Evolutionary conservation across 2,797 vertebrate species (phyloP).

Genomic region (Neopelma chrysocephalum): DNA sequence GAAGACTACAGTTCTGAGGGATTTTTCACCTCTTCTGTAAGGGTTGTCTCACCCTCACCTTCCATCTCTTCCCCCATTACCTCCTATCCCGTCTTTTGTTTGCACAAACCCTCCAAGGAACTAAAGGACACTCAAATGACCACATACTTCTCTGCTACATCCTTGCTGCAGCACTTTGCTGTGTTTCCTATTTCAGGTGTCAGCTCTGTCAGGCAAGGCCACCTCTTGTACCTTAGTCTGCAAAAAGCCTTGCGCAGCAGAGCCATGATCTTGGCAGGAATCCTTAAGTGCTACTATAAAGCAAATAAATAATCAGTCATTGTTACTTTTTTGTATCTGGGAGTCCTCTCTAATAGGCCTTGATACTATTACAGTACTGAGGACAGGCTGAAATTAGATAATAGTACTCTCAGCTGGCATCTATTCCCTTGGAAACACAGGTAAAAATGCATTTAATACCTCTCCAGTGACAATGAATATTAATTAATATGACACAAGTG

Average conservation of each 20-base stretch:
- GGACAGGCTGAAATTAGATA: constrained; percentile 32
- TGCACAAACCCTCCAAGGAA: not conserved
- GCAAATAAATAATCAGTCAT: not conserved
- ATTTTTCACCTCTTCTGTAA: not conserved
- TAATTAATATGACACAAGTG: constrained; percentile 16
- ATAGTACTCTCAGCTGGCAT: not conserved
- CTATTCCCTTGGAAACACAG: constrained; percentile 39
- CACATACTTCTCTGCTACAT: not conserved
- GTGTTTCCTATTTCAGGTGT: not conserved
- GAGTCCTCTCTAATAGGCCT: not conserved
- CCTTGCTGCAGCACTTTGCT: not conserved
- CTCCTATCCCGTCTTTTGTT: not conserved
- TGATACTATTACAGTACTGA: not conserved
- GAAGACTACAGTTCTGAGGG: not conserved
- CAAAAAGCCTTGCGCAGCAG: not conserved
- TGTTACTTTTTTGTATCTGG: not conserved
- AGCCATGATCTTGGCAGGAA: not conserved
- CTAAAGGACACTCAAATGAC: not conserved
- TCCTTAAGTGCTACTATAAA: not conserved
- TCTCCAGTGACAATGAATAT: constrained; percentile 25
- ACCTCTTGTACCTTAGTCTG: not conserved
- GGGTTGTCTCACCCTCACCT: not conserved
- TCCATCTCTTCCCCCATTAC: not conserved
- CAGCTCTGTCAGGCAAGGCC: not conserved
- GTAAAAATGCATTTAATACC: constrained; percentile 20